These are phyloP conservation scores for Loris lydekkerianus DNA, from an alignment of 2,797 vertebrate species.

Conservation along the genomic window DNA sequence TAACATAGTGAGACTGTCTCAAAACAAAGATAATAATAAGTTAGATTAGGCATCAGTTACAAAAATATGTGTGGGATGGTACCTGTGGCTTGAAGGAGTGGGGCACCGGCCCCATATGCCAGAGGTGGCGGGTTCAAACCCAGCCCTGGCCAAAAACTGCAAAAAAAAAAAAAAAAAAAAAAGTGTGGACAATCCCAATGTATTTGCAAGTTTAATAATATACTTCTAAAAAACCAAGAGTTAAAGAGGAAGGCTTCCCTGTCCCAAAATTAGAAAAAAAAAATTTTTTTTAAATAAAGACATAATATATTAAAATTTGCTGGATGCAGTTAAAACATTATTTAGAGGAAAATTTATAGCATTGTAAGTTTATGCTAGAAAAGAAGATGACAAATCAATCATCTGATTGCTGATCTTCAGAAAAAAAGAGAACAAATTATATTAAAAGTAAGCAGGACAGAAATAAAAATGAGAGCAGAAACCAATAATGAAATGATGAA, in stretches of 20 bases:
- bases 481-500: conserved; percentile 24
- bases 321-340: background rate
- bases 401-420: background rate
- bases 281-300: conserved; percentile 8
- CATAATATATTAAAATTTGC: background rate
- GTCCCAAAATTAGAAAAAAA: background rate
- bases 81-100: no score
- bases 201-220: conserved; percentile 41
- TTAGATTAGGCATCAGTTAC: conserved; percentile 10
- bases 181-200: background rate
- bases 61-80: background rate
- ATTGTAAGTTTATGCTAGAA: background rate
- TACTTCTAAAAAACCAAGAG: background rate
- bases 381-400: background rate
- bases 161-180: no score
- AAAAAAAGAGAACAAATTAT: conserved; percentile 23
- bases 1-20: no score
- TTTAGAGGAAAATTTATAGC: background rate
- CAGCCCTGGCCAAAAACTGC: no score
- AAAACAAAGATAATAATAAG: no score
- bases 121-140: no score
- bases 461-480: conserved; percentile 53
- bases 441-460: conserved; percentile 17
- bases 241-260: background rate
- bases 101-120: no score